Base-by-base conservation (phyloP, 2,797 vertebrate species). In the Cyclopterus lumpus region DNA sequence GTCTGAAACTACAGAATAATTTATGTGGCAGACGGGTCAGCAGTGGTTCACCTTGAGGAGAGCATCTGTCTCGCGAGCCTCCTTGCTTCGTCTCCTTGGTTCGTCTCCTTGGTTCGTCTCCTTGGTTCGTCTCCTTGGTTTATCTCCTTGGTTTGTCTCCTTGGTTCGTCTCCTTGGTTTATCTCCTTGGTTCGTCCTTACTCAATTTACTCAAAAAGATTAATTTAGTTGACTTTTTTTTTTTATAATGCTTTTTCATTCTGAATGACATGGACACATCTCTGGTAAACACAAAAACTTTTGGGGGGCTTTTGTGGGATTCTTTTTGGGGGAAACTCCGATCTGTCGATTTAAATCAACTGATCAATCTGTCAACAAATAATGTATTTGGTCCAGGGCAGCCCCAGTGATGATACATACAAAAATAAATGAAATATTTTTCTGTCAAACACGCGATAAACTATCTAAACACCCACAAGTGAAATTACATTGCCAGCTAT, bases 1-100 rank as follows among this genome's bases (percentile, higher is more conserved):
- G 92, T 95, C 92, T 93, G 91, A 95, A 94, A 95, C 91, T 93
- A 94, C 92, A 89, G 93, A 93, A 94, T 94, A 91, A 95, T 94
- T 95, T 90, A 91, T 94, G 91, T 92, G 91, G 91, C 93, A 94
- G 91, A 86, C 89, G 76, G 93, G 94, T 94, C 94, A 95, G 90
- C 64, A 67, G 81, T 70, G 92, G 89, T 90, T 94, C 92, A 94
- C 93, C 93, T 94, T 94, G 88, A 93, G 86, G 85, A 93, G 91
- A 91, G 90, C 87, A 89, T 93, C 88, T 90, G 79, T 81, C 82
- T 83, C 26, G 20, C 11, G 20, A 82, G 58, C 36, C 79, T 74
- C 63, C 71, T 81, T 63, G 48, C 79, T 83, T 53, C 26, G 51
- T 26, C 22, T n/a, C 5, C 34, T 34, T 34, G 34, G 34, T 34